Conservation (phyloP, 2,113 vertebrate species). For the Mobula hypostoma region DNA sequence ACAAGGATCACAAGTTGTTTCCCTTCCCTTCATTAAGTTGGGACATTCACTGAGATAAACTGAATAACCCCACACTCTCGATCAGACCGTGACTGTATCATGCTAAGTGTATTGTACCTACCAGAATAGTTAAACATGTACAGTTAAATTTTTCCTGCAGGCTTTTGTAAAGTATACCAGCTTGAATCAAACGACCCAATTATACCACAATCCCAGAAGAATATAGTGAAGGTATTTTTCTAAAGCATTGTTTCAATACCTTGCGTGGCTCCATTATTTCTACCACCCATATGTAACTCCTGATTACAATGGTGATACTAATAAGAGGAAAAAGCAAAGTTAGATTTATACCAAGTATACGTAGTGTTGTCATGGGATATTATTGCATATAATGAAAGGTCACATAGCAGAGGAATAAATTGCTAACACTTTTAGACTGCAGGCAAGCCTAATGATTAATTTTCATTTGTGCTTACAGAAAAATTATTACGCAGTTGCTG, state of each 20-base stretch:
- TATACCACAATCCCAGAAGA: not conserved
- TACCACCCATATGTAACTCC: too few species aligned
- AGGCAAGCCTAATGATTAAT: not conserved
- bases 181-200: not conserved
- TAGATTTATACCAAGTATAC: not conserved
- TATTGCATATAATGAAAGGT: not conserved
- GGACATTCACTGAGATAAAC: not conserved
- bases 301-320: not conserved
- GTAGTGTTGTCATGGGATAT: not conserved
- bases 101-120: not conserved
- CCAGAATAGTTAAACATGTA: not conserved
- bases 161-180: not conserved
- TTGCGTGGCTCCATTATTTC: not conserved
- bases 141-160: not conserved
- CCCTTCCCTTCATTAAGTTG: not conserved
- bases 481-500: constrained; percentile 75
- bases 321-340: not conserved
- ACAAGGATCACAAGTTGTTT: not conserved
- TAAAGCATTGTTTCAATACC: not conserved
- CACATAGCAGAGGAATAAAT: not conserved
- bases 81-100: not conserved
- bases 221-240: not conserved
- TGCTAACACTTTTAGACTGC: not conserved
- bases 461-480: constrained; percentile 55
- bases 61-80: not conserved